Conservation (phyloP, 2,113 vertebrate genomes). For the Mola mola region DNA sequence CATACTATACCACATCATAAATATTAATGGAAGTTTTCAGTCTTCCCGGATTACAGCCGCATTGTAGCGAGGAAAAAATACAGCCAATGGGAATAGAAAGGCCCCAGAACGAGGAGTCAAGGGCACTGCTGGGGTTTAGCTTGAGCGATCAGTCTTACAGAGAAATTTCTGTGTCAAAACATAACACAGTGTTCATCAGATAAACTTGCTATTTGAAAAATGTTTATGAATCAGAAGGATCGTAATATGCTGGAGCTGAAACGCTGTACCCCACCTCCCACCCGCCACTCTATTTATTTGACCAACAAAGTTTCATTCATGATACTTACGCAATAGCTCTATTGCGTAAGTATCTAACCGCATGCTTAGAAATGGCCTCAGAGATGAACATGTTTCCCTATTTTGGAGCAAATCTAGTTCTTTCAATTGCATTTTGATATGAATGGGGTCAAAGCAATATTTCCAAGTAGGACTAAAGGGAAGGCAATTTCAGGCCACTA, state of each 20-base stretch:
- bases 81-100: conserved; percentile 43
- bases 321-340: conserved; percentile 16
- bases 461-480: conserved; percentile 24
- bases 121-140: conserved; percentile 44
- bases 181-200: not conserved
- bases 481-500: conserved; percentile 11
- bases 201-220: not conserved
- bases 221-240: no score
- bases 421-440: conserved; percentile 36
- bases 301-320: conserved; percentile 22
- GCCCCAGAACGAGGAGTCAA: conserved; percentile 47
- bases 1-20: conserved; percentile 25
- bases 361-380: conserved; percentile 29
- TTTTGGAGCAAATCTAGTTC: conserved; percentile 17
- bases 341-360: no score
- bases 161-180: conserved; percentile 11
- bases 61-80: conserved; percentile 44
- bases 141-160: conserved; percentile 4
- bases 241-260: no score
- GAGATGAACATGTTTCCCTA: conserved; percentile 28
- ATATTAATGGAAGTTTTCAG: conserved; percentile 51
- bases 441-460: conserved; percentile 36
- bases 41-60: conserved; percentile 20
- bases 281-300: conserved; percentile 12
- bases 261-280: no score